Conservation (phyloP, 2,888 invertebrate genomes). For the Erynnis tages region DNA sequence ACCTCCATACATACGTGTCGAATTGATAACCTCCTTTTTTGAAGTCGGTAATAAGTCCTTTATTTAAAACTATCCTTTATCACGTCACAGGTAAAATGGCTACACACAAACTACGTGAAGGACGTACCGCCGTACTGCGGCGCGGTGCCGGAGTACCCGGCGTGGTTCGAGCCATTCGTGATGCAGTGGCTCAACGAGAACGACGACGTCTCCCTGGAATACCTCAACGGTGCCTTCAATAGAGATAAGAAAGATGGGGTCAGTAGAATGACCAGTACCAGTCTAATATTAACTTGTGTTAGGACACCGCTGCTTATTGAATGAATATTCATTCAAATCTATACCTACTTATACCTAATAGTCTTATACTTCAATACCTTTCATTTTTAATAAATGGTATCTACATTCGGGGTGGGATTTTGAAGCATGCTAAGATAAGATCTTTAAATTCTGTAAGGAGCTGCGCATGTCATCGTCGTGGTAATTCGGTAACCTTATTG, state of each 20-base stretch:
- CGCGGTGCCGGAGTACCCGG: conserved; percentile 98
- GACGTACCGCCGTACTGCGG: conserved; percentile 98
- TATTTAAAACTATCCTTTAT: too few species aligned
- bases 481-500: too few species aligned
- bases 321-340: not conserved
- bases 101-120: conserved; percentile 98
- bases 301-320: not conserved
- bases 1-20: too few species aligned
- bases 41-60: too few species aligned
- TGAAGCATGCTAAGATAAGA: too few species aligned
- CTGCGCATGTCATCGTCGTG: too few species aligned
- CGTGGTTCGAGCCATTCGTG: conserved; percentile 99
- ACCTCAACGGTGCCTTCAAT: conserved; percentile 98
- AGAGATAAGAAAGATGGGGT: conserved; percentile 98
- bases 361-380: too few species aligned
- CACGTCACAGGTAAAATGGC: conserved; percentile 94
- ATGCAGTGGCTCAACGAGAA: conserved; percentile 99
- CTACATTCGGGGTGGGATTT: too few species aligned
- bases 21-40: too few species aligned
- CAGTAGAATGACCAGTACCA: conserved; percentile 47
- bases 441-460: too few species aligned
- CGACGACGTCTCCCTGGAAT: conserved; percentile 99
- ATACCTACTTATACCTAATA: too few species aligned
- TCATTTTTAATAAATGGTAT: too few species aligned
- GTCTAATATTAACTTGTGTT: not conserved